Percentiles rank a stretch among this genome's conserved stretches.
Conservation (phyloP, 2,797 vertebrate species). For the Chloroceryle inda region DNA sequence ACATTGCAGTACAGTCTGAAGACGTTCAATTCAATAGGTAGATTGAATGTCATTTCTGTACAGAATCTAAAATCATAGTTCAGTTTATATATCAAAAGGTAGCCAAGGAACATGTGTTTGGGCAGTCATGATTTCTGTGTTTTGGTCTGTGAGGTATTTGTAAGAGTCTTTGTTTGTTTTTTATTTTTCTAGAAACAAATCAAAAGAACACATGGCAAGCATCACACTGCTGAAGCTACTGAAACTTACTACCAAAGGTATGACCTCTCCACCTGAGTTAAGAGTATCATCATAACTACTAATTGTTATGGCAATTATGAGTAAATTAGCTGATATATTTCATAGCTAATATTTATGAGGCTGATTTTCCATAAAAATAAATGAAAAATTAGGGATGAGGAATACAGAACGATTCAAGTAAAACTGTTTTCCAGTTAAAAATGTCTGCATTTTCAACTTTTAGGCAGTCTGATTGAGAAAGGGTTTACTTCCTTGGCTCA, state of each 20-base stretch:
- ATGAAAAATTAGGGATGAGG: not conserved
- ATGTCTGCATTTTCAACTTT: not conserved
- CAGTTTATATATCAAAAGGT: conserved; percentile 18
- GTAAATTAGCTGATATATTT: conserved; percentile 33
- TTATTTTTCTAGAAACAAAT: conserved; percentile 88
- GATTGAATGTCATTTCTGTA: conserved; percentile 73
- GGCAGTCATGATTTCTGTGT: conserved; percentile 50
- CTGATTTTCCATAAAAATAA: conserved; percentile 2
- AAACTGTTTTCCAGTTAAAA: not conserved
- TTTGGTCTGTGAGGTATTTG: conserved; percentile 37
- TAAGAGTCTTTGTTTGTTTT: conserved; percentile 47
- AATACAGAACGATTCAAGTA: not conserved
- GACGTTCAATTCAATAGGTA: conserved; percentile 68
- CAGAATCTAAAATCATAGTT: not conserved
- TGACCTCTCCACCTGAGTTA: conserved; percentile 61
- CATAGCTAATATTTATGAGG: not conserved
- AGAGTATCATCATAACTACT: conserved; percentile 63
- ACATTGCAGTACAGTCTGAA: conserved; percentile 74
- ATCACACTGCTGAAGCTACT: conserved; percentile 88
- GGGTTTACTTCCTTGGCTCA: not conserved
- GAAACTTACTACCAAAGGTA: conserved; percentile 92
- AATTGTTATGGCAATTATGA: conserved; percentile 45
- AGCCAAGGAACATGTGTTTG: conserved; percentile 15
- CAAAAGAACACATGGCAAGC: conserved; percentile 91
- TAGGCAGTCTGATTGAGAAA: not conserved